These are phyloP conservation scores for Bombus difficillimus DNA, from an alignment of 1,140 invertebrate species.

Conservation along the genomic window DNA sequence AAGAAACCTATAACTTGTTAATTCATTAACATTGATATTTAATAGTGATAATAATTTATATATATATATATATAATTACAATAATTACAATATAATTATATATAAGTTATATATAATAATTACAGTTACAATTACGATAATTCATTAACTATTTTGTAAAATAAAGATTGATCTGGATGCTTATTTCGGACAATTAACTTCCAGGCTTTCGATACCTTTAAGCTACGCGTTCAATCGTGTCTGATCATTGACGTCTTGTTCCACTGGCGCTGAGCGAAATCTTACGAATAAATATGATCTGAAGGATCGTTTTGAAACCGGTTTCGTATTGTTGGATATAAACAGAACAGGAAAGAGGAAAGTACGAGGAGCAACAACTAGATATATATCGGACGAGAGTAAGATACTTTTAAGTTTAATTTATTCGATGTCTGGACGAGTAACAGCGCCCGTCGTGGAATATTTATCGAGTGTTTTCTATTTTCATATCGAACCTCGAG, in stretches of 20 bases:
- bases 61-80: too few relatives aligned
- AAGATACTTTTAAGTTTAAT: background rate
- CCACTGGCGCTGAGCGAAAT: background rate
- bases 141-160: too few relatives aligned
- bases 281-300: background rate
- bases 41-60: too few relatives aligned
- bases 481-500: background rate
- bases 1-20: too few relatives aligned
- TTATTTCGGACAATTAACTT: background rate
- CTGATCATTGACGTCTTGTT: conserved; percentile 16
- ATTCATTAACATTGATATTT: too few relatives aligned
- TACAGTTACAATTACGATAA: too few relatives aligned
- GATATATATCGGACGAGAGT: too few relatives aligned
- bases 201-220: too few relatives aligned
- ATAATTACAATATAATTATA: too few relatives aligned
- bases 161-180: background rate
- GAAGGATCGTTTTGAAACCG: too few relatives aligned
- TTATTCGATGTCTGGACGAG: background rate
- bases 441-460: background rate
- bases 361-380: background rate
- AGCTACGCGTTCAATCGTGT: background rate
- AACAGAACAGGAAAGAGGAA: background rate
- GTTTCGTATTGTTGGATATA: background rate
- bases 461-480: conserved; percentile 12
- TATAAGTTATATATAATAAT: too few relatives aligned